Evolutionary conservation across 2,113 vertebrate species (phyloP).

Genomic region (Anser cygnoides): DNA sequence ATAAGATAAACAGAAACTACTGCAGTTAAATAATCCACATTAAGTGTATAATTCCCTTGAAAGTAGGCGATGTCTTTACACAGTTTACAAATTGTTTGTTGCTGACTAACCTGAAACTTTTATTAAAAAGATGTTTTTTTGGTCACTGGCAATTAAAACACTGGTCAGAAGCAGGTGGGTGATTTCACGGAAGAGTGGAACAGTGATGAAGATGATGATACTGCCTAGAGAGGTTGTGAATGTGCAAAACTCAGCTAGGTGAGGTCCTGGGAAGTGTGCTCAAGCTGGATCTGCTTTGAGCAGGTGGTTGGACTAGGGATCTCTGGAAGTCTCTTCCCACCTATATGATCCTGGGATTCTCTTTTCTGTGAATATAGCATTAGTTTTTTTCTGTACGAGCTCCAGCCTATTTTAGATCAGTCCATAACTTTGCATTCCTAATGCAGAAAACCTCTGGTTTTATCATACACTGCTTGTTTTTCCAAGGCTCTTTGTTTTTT

Average conservation of each 20-base stretch:
- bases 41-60: neutral
- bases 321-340: neutral
- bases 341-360: neutral
- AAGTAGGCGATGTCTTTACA: neutral
- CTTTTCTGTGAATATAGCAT: neutral
- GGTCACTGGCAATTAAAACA: neutral
- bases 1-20: neutral
- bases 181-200: neutral
- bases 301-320: neutral
- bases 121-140: neutral
- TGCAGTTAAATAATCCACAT: neutral
- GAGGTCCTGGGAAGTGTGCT: neutral
- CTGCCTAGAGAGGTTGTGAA: neutral
- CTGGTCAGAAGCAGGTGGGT: neutral
- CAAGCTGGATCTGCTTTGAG: neutral
- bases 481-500: neutral
- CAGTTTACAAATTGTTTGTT: neutral
- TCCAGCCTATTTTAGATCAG: neutral
- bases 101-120: neutral
- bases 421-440: neutral
- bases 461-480: neutral
- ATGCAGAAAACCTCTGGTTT: neutral
- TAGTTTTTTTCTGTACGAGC: neutral
- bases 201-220: neutral
- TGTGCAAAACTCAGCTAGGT: neutral